Conservation (phyloP, 2,888 invertebrate species). For the Lasius fuliginosus region DNA sequence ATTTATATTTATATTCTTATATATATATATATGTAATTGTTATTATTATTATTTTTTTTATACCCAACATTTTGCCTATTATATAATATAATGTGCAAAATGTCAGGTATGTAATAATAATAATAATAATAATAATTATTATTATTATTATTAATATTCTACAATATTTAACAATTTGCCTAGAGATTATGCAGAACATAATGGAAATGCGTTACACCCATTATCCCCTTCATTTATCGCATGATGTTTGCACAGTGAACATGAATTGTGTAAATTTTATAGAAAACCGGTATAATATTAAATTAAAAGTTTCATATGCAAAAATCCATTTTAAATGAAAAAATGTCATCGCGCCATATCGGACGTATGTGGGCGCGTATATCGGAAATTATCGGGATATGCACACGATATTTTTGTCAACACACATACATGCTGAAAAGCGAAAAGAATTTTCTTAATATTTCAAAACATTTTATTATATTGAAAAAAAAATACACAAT, state of each 20-base stretch:
- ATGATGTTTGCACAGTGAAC: background rate
- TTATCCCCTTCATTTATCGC: background rate
- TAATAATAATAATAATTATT: too few relatives aligned
- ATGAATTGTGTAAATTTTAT: slow-evolving; percentile 14
- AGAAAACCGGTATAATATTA: slow-evolving; percentile 13
- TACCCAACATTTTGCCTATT: too few relatives aligned
- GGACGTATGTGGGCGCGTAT: background rate
- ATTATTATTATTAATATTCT: background rate
- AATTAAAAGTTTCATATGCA: slow-evolving; percentile 20
- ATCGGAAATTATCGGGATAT: background rate
- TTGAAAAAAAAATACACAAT: background rate
- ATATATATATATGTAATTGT: too few relatives aligned
- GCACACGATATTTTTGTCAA: background rate
- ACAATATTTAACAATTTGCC: background rate
- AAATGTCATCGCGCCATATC: background rate
- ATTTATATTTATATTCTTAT: too few relatives aligned
- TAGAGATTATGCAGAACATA: slow-evolving; percentile 31
- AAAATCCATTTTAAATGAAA: slow-evolving; percentile 15
- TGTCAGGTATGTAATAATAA: too few relatives aligned
- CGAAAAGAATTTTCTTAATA: background rate
- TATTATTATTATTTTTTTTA: too few relatives aligned
- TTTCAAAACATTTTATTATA: background rate
- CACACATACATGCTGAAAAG: background rate
- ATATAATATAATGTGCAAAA: too few relatives aligned
- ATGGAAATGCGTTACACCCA: slow-evolving; percentile 6